Base-by-base conservation (phyloP, 1,140 invertebrate species). In the Macrobrachium rosenbergii region DNA sequence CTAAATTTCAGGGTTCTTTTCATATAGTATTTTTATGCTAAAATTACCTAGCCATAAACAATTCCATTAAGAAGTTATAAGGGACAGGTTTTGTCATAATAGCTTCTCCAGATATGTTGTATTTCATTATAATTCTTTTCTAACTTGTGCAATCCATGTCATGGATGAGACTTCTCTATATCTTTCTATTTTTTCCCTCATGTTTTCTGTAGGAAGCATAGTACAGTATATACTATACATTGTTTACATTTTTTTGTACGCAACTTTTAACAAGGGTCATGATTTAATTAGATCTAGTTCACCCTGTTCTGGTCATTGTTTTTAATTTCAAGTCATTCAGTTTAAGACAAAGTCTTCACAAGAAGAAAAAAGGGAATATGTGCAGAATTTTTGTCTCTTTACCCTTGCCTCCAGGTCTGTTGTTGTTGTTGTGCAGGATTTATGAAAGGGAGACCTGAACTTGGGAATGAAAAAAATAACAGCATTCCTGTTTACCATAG, bases 231-330 rank as follows among this genome's bases (percentile, higher is more conserved):
- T 37, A 23, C 72, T 75, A 17, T 75, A 37, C 72, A 75, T 75
- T 75, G 19, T 75, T 37, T 23, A 16, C 21, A 19, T 19, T 75
- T 75, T 75, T 75, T 75, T 23, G 16, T 52, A 52, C 52, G 63
- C 45, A 69, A 59, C 72, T 81, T 76, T 63, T 19, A 62, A 43
- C 52, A 52, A 73, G 63, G 28, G 23, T 83, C 76, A 62, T 60
- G 23, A 60, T 83, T 83, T 60, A 76, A 72, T 83, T 75, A 11
- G 76, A 83, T 73, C 28, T 28, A 62, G 28, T 76, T 62, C 62
- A 76, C 58, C 72, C 82, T 76, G 52, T 59, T 83, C 69, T 62
- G 72, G 72, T 76, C 52, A 60, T 28, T 58, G 12, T n/a, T 80
- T 23, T 28, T 23, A 19, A 28, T 60, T 28, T 28, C 19, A 75